A percentile compares a stretch with the other conserved stretches of the same genome.
phyloP scores from a whole-genome alignment of 2,797 vertebrate genomes.

The Hemibagrus guttatus region DNA sequence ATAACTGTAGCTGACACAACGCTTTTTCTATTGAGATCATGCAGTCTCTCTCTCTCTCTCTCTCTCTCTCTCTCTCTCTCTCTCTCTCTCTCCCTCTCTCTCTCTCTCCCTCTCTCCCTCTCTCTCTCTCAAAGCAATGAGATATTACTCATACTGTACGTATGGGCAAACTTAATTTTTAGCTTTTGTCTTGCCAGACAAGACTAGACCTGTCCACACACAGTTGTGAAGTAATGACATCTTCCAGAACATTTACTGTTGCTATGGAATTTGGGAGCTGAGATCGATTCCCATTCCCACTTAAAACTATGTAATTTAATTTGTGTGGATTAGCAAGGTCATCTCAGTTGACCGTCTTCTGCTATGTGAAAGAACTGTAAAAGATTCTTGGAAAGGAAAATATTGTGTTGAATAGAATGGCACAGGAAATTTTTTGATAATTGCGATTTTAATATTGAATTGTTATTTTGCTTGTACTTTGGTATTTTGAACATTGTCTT shows the following conservation, averaged over 20 bases:
- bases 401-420: not conserved
- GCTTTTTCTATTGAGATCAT: conserved; percentile 56
- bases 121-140: not conserved
- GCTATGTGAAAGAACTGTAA: not conserved
- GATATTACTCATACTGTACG: conserved; percentile 1
- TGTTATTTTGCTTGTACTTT: not conserved
- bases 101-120: not conserved
- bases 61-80: conserved; percentile 11
- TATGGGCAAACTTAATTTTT: not conserved
- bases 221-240: not conserved
- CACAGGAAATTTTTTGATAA: not conserved
- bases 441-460: not conserved
- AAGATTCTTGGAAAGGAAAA: not conserved
- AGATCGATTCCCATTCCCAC: conserved; percentile 10
- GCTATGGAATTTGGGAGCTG: conserved; percentile 35
- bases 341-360: conserved; percentile 9
- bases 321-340: conserved; percentile 29
- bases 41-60: not conserved
- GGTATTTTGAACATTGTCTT: not conserved
- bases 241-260: not conserved
- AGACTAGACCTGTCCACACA: not conserved
- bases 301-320: conserved; percentile 45
- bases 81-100: conserved; percentile 9
- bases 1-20: conserved; percentile 69
- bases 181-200: not conserved